Percentiles rank a stretch among this genome's conserved stretches.
Evolutionary conservation across 2,888 invertebrate species (phyloP).

Genomic region (Lydus trimaculatus): DNA sequence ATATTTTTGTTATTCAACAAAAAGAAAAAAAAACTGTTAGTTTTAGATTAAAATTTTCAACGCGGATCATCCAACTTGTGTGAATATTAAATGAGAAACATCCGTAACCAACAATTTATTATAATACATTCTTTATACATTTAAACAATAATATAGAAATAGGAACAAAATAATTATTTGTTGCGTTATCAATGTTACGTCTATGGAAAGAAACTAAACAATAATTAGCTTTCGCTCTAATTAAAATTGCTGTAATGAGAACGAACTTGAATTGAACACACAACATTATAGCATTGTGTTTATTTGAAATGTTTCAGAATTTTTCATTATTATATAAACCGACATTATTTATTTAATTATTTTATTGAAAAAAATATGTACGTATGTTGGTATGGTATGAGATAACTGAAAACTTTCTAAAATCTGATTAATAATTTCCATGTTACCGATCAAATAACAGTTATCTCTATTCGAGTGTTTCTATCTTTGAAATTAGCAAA

Average conservation of each 20-base stretch:
- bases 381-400: too few species aligned
- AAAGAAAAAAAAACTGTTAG: background rate
- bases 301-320: background rate
- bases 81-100: background rate
- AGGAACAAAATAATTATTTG: background rate
- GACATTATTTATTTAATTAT: background rate
- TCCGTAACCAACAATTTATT: background rate
- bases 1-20: too few species aligned
- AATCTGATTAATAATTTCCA: conserved; percentile 4
- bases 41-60: background rate
- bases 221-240: conserved; percentile 3
- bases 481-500: background rate
- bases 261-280: background rate
- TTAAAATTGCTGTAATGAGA: conserved; percentile 6
- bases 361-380: background rate
- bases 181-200: conserved; percentile 1
- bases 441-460: conserved; percentile 2
- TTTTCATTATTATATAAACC: background rate
- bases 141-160: background rate
- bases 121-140: background rate
- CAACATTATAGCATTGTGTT: background rate
- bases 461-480: background rate
- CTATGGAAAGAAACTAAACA: background rate
- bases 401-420: conserved; percentile 8
- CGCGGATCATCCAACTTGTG: background rate